phyloP scores from a whole-genome alignment of 2,888 invertebrate species.

The Dynastes hyllus region DNA sequence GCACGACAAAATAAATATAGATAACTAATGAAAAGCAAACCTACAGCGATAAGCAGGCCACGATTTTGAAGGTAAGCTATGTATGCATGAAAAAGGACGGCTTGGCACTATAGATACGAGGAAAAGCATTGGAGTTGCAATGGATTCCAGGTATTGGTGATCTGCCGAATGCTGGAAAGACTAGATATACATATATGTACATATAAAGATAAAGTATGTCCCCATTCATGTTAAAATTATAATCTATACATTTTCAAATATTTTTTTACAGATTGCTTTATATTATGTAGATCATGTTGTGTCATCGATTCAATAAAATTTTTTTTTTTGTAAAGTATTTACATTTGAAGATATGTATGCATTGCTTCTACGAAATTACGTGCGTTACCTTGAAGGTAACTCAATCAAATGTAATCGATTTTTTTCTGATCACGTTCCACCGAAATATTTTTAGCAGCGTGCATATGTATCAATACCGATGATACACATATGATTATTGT shows the following conservation, averaged over 20 bases:
- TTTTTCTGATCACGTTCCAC: no score
- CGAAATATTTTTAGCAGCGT: no score
- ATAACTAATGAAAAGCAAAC: constrained; percentile 45
- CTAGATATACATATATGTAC: no score
- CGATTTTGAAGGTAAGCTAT: constrained; percentile 11
- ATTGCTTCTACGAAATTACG: no score
- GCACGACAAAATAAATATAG: constrained; percentile 43
- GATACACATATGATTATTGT: no score
- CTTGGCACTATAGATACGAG: constrained; percentile 27
- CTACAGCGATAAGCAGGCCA: constrained; percentile 18
- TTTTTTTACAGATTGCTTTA: constrained; percentile 1
- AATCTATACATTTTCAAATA: constrained; percentile 4
- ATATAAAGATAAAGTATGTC: neutral
- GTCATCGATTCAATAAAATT: neutral
- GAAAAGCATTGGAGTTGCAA: constrained; percentile 24
- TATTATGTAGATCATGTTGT: constrained; percentile 1
- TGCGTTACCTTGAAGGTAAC: no score
- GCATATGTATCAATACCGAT: no score
- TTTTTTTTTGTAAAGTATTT: no score
- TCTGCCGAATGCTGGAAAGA: neutral
- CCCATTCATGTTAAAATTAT: constrained; percentile 7
- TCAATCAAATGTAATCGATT: no score
- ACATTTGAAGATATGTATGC: no score
- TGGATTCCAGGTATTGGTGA: neutral
- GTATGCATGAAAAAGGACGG: constrained; percentile 13